Base-by-base conservation (phyloP, 2,113 vertebrate genomes). In the Meles meles region DNA sequence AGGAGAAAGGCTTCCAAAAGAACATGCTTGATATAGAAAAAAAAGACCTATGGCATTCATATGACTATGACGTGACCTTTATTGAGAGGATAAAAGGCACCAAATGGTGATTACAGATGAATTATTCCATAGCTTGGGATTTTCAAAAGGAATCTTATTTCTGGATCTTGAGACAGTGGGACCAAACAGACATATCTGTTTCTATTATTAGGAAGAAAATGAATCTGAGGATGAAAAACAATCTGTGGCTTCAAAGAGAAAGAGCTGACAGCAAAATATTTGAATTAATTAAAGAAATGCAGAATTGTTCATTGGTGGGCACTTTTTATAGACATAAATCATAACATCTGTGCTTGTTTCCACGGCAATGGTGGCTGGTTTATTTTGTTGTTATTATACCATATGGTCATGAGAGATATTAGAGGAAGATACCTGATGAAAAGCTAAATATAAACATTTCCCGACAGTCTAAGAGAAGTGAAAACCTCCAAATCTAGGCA, bases 261-360 rank as follows among this genome's bases (percentile, higher is more conserved):
- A 81, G 27, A 96, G 47, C 61, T 97, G 90, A 95, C 69, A 96
- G 95, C 31, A 88, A 97, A 97, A 90, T 96, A 98, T 97, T 89
- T 97, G 81, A 96, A 97, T 97, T 97, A 97, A 97, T 97, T 97
- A 94, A 63, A 93, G 93, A 97, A 95, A 52, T 83, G 86, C 29
- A 80, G 47, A n/a, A 4, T n/a, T 96, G 21, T 69, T 94, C 71
- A 42, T 80, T 86, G 88, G 81, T 83, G 77, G 89, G 44, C 87
- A 34, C 44, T 90, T 95, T 89, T 67, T 18, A 1, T 42, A 86
- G 86, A 84, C 67, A 6, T 84, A 96, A 94, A 97, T 96, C 27
- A 87, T 77, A 96, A 98, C 94, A 97, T 96, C 95, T 96, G 97
- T 97, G 95, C 85, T 96, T 88, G 94, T 97, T 97, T 96, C 96